These are phyloP conservation scores for Zophobas morio DNA, from an alignment of 1,140 invertebrate species.

Conservation along the genomic window DNA sequence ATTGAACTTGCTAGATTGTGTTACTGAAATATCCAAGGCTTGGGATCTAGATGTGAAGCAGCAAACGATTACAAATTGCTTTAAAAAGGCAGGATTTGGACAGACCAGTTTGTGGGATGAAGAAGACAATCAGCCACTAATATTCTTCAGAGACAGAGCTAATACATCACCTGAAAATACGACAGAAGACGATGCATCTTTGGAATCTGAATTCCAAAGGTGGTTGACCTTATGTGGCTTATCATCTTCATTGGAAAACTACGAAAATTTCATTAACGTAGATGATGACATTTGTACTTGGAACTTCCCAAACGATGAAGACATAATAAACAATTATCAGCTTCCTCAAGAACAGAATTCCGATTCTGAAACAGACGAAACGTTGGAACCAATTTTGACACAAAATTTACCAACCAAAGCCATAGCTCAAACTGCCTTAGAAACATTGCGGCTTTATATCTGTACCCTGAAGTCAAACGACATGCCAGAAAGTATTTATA, in stretches of 20 bases:
- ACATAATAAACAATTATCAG: constrained; percentile 14
- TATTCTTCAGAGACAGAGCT: constrained; percentile 42
- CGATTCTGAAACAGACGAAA: too few species aligned
- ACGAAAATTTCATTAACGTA: constrained; percentile 38
- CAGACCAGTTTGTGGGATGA: constrained; percentile 48
- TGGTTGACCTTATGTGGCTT: constrained; percentile 42
- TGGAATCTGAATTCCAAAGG: constrained; percentile 38
- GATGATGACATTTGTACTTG: constrained; percentile 50
- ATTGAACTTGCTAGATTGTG: constrained; percentile 49
- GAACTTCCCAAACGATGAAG: constrained; percentile 44
- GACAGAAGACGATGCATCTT: constrained; percentile 43
- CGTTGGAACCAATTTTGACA: not conserved
- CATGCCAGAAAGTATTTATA: too few species aligned
- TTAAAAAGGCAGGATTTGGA: constrained; percentile 52
- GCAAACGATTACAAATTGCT: constrained; percentile 55
- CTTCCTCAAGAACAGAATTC: not conserved
- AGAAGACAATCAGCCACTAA: constrained; percentile 50
- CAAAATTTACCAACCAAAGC: not conserved
- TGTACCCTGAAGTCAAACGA: too few species aligned
- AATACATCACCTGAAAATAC: constrained; percentile 46
- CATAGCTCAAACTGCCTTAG: not conserved
- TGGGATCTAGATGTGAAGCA: constrained; percentile 51
- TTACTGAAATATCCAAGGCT: constrained; percentile 46
- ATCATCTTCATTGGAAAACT: too few species aligned
- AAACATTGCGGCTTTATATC: too few species aligned